Evolutionary conservation across 2,113 vertebrate species (phyloP).

Genomic region (Trogon melanurus): DNA sequence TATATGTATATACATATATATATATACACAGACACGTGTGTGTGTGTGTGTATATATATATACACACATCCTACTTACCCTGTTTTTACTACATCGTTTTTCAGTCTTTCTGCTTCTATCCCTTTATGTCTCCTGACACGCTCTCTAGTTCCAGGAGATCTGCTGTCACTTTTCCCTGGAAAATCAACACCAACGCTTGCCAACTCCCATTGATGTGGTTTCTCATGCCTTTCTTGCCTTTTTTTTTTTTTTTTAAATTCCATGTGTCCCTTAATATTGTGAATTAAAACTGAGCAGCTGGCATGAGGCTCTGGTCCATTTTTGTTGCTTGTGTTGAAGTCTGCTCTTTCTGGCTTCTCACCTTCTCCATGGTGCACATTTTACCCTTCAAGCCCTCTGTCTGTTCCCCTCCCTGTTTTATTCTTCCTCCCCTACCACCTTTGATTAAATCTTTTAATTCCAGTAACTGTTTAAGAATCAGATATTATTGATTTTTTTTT

Average conservation of each 20-base stretch:
- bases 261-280: neutral
- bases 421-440: fast-evolving
- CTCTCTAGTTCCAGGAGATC: neutral
- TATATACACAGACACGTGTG: too few species aligned
- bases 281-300: neutral
- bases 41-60: fast-evolving
- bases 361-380: neutral
- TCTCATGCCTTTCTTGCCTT: neutral
- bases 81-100: neutral
- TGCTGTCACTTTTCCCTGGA: neutral
- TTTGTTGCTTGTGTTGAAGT: neutral
- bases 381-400: neutral
- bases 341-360: neutral
- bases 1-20: neutral
- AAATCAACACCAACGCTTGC: neutral
- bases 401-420: neutral
- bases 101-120: neutral
- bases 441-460: neutral
- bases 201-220: neutral
- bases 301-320: neutral
- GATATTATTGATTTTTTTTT: neutral
- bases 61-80: neutral
- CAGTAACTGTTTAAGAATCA: neutral
- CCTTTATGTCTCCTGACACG: neutral
- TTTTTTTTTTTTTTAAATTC: neutral